phyloP scores from a whole-genome alignment of 1,140 invertebrate genomes.

The Leptinotarsa texana region DNA sequence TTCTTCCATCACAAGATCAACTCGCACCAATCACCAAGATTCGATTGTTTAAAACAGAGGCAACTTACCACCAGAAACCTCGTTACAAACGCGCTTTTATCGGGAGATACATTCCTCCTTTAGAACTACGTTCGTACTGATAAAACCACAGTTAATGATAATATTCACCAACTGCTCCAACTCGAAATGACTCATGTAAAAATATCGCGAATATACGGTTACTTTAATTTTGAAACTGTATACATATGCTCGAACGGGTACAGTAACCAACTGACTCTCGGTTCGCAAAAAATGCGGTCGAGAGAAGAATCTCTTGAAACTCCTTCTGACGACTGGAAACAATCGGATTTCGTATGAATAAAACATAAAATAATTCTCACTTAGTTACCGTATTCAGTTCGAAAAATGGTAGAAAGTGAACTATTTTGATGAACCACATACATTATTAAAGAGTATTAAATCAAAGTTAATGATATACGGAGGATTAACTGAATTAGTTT shows the following conservation, averaged over 20 bases:
- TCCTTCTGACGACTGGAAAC: background rate
- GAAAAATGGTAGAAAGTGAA: conserved; percentile 1
- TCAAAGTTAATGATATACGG: background rate
- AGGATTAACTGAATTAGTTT: background rate
- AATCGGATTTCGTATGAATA: conserved; percentile 3
- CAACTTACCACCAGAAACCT: background rate
- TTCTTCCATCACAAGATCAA: background rate
- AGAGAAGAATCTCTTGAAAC: conserved; percentile 2
- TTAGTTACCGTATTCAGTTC: background rate
- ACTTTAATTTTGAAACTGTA: conserved; percentile 16
- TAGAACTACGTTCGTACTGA: conserved; percentile 24
- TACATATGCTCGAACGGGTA: conserved; percentile 12
- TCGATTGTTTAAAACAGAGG: background rate
- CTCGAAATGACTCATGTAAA: conserved; percentile 18
- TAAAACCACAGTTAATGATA: conserved; percentile 17
- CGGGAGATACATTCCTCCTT: background rate
- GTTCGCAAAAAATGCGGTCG: background rate
- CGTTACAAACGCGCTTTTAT: background rate
- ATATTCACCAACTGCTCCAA: conserved; percentile 15
- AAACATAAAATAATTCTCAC: conserved; percentile 5
- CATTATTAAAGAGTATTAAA: background rate
- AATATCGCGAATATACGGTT: conserved; percentile 11
- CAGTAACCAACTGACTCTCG: conserved; percentile 15
- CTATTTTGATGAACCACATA: background rate
- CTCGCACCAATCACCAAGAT: background rate